These are phyloP conservation scores for Triplophysa rosa DNA, from an alignment of 2,113 vertebrate species.

Conservation along the genomic window DNA sequence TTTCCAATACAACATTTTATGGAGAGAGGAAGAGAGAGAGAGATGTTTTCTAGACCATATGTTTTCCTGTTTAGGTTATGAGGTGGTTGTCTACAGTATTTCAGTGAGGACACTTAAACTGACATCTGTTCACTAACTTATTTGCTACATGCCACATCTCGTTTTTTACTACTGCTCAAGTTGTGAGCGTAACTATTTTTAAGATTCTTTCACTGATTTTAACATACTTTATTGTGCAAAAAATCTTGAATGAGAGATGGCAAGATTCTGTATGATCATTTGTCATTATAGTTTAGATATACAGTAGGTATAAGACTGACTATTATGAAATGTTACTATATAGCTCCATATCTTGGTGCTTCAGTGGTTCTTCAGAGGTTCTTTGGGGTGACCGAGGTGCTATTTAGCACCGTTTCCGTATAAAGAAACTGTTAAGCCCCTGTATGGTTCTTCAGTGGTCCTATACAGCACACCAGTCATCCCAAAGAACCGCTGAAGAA, in stretches of 20 bases:
- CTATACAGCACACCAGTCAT: too few species aligned
- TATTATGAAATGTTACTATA: neutral
- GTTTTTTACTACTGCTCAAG: neutral
- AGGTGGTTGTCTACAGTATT: neutral
- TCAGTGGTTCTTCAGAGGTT: too few species aligned
- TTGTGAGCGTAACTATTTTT: neutral
- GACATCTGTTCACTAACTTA: neutral
- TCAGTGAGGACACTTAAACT: neutral
- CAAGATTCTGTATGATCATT: neutral
- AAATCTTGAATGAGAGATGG: neutral
- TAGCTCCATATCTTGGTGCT: too few species aligned
- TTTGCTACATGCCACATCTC: neutral
- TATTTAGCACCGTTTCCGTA: too few species aligned
- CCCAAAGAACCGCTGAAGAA: too few species aligned
- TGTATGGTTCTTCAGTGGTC: too few species aligned
- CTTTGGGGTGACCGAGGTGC: too few species aligned
- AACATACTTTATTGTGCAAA: neutral
- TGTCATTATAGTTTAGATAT: neutral
- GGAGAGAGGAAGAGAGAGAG: neutral
- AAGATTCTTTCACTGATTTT: neutral
- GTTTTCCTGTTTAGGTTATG: neutral
- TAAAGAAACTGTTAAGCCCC: too few species aligned
- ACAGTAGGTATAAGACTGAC: too few species aligned
- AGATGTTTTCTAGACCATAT: neutral
- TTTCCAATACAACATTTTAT: conserved; percentile 8